These are phyloP conservation scores for Apus apus DNA, from an alignment of 2,113 vertebrate species.

Conservation along the genomic window DNA sequence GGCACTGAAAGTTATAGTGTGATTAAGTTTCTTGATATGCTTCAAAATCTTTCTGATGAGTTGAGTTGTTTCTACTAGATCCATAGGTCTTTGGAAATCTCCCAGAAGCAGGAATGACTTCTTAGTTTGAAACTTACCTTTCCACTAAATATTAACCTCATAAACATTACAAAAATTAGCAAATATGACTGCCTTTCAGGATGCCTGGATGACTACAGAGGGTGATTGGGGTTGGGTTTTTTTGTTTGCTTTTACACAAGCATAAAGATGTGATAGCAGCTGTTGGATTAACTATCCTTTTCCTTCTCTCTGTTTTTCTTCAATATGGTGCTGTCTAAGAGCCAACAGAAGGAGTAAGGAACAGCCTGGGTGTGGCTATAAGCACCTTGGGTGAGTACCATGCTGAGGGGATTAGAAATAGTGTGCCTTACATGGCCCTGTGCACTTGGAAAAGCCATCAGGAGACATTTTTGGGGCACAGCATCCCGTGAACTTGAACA, in stretches of 20 bases:
- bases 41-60: slow-evolving; percentile 21
- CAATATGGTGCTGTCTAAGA: not conserved
- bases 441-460: not conserved
- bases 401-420: not conserved
- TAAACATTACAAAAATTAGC: not conserved
- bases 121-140: not conserved
- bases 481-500: not conserved
- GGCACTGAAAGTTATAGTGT: not conserved
- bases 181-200: not conserved
- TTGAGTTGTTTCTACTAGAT: not conserved
- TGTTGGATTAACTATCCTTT: not conserved
- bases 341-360: not conserved
- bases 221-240: not conserved
- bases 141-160: not conserved
- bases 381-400: not conserved
- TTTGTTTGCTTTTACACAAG: not conserved
- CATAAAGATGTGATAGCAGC: not conserved
- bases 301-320: not conserved
- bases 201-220: not conserved
- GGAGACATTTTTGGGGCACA: not conserved
- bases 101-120: not conserved
- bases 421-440: not conserved
- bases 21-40: not conserved
- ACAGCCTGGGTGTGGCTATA: not conserved
- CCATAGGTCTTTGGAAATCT: not conserved